Percentiles rank a stretch among this genome's conserved stretches.
Conservation (phyloP, 1,140 invertebrate genomes). For the Steinernema khuongi region DNA sequence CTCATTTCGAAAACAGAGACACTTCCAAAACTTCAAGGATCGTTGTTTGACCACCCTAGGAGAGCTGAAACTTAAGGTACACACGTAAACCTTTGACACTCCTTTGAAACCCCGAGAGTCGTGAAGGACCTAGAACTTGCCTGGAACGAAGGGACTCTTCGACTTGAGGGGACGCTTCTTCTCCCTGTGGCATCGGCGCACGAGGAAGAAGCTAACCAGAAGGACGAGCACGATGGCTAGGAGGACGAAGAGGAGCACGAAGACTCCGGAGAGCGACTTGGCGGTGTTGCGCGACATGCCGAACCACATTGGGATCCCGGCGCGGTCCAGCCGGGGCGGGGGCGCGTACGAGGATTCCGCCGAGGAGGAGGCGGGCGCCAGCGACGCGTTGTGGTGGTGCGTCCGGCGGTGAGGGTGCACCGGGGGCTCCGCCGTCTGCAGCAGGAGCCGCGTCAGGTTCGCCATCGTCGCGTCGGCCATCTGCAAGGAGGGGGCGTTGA, state of each 20-base stretch:
- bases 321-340: background rate
- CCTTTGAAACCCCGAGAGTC: background rate
- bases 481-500: constrained; percentile 7
- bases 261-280: constrained; percentile 12
- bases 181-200: background rate
- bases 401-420: background rate
- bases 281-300: constrained; percentile 2
- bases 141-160: background rate
- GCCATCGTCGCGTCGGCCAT: background rate
- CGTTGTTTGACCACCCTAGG: no score
- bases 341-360: background rate
- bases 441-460: background rate
- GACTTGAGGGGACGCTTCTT: background rate
- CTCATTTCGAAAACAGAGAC: no score
- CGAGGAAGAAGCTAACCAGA: constrained; percentile 1
- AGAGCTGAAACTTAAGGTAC: no score
- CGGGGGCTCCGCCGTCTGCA: background rate
- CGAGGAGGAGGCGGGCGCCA: background rate
- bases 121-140: background rate
- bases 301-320: constrained; percentile 1
- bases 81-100: no score
- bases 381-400: background rate
- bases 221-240: background rate
- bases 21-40: no score
- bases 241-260: constrained; percentile 5